These are phyloP conservation scores for Enoplosus armatus DNA, from an alignment of 2,797 vertebrate species.

Conservation along the genomic window DNA sequence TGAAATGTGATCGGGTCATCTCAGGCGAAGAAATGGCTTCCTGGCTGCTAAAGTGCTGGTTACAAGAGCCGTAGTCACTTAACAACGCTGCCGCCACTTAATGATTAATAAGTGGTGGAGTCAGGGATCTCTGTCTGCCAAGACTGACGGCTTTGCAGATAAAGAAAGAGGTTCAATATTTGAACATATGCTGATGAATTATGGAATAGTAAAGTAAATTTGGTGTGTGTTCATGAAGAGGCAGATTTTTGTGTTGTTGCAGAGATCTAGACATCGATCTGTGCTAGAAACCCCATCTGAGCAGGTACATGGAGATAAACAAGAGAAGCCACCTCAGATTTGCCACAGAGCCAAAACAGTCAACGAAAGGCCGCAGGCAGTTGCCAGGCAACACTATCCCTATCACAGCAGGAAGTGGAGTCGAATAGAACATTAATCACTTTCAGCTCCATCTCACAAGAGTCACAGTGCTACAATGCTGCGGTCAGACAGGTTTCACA, in stretches of 20 bases:
- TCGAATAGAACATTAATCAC: slow-evolving; percentile 81
- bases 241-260: not conserved
- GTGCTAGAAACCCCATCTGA: slow-evolving; percentile 43
- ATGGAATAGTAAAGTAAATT: slow-evolving; percentile 16
- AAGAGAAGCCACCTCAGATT: slow-evolving; percentile 71
- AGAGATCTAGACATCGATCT: slow-evolving; percentile 15
- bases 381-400: slow-evolving; percentile 86
- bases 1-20: slow-evolving; percentile 41
- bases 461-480: slow-evolving; percentile 47
- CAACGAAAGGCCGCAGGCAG: slow-evolving; percentile 78
- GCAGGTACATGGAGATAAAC: slow-evolving; percentile 66
- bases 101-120: slow-evolving; percentile 37
- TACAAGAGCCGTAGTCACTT: slow-evolving; percentile 19
- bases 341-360: slow-evolving; percentile 74
- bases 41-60: slow-evolving; percentile 16
- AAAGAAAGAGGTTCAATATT: slow-evolving; percentile 45
- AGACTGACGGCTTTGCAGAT: slow-evolving; percentile 3
- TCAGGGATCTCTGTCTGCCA: not conserved
- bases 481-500: slow-evolving; percentile 60
- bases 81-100: slow-evolving; percentile 24
- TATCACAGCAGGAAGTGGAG: slow-evolving; percentile 81
- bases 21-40: slow-evolving; percentile 15
- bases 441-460: slow-evolving; percentile 72
- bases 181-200: slow-evolving; percentile 31
- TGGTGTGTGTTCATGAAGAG: not conserved